phyloP scores from a whole-genome alignment of 2,113 vertebrate genomes.

The Mohoua ochrocephala region DNA sequence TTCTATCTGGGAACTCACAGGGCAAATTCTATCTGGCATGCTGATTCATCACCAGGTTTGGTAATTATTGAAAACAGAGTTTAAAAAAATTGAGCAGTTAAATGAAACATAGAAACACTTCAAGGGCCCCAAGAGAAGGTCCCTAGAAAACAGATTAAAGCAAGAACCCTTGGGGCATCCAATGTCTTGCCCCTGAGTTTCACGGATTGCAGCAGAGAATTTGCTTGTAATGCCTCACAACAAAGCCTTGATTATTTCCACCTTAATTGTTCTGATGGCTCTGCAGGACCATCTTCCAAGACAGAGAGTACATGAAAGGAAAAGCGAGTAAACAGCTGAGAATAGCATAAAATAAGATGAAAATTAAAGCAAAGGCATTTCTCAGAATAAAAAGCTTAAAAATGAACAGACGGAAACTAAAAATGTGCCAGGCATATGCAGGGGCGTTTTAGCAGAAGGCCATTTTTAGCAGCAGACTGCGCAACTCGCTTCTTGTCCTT shows the following conservation, averaged over 20 bases:
- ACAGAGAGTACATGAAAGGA: not conserved
- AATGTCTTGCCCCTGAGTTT: not conserved
- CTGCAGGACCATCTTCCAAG: not conserved
- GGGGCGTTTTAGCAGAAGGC: not conserved
- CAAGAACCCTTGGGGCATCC: not conserved
- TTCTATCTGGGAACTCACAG: not conserved
- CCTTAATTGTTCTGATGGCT: not conserved
- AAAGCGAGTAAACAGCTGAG: not conserved
- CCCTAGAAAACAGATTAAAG: not conserved
- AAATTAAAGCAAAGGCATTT: not conserved
- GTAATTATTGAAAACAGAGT: not conserved
- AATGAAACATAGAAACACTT: not conserved
- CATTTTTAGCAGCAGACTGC: not conserved
- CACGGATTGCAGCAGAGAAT: not conserved
- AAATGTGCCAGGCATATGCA: not conserved
- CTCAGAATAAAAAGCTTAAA: not conserved
- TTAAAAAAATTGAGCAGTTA: not conserved
- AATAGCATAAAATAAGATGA: not conserved
- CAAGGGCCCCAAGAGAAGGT: not conserved
- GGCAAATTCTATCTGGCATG: not conserved
- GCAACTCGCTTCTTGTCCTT: not conserved
- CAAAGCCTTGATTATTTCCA: not conserved
- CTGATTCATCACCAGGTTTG: not conserved
- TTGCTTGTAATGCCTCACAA: not conserved
- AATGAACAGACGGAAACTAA: not conserved